These are phyloP conservation scores for Cyprinella venusta DNA, from an alignment of 2,797 vertebrate genomes.

Conservation along the genomic window DNA sequence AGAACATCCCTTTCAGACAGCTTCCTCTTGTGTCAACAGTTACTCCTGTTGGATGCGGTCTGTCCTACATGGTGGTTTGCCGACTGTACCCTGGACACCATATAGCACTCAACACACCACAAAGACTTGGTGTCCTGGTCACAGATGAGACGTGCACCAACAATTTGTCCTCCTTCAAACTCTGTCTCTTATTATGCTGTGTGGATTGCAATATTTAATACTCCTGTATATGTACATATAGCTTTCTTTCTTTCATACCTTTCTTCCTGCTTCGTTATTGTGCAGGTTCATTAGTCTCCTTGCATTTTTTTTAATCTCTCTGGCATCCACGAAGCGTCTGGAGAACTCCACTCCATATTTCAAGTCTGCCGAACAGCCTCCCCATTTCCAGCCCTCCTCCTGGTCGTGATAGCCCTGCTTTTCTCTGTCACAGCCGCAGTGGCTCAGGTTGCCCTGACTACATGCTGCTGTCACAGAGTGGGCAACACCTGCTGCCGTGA, in stretches of 20 bases:
- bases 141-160: background rate
- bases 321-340: conserved; percentile 93
- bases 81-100: background rate
- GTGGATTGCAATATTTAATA: too few relatives aligned
- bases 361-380: conserved; percentile 96
- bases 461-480: conserved; percentile 94
- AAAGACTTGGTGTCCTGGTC: background rate
- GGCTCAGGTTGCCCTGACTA: conserved; percentile 97
- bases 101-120: too few relatives aligned
- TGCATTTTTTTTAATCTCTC: conserved; percentile 97
- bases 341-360: conserved; percentile 98
- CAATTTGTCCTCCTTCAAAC: background rate
- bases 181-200: background rate
- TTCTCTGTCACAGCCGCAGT: conserved; percentile 96
- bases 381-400: conserved; percentile 98
- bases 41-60: background rate
- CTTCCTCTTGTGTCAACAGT: background rate
- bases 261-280: conserved; percentile 98
- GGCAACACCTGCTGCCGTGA: conserved; percentile 94
- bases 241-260: conserved; percentile 78
- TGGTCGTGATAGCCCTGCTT: conserved; percentile 98
- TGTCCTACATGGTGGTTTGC: background rate
- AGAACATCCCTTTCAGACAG: background rate
- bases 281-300: conserved; percentile 98
- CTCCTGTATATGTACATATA: background rate